phyloP scores from a whole-genome alignment of 2,113 vertebrate genomes.

The Elgaria multicarinata region DNA sequence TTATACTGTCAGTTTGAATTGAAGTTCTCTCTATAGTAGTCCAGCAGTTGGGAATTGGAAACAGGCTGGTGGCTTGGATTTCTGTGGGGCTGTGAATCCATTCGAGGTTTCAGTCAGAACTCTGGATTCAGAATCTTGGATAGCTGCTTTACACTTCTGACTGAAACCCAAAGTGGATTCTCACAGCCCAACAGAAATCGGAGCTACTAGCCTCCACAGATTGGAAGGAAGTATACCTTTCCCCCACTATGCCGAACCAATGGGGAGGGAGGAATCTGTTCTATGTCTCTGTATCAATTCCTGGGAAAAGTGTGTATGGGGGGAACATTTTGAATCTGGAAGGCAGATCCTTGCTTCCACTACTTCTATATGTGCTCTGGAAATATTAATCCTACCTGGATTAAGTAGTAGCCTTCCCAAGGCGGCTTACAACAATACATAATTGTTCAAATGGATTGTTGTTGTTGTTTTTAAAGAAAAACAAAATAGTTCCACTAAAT shows the following conservation, averaged over 20 bases:
- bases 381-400: not conserved
- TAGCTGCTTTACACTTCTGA: too few species aligned
- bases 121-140: too few species aligned
- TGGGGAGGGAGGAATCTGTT: not conserved
- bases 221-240: not conserved
- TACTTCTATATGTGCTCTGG: not conserved
- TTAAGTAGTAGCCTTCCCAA: too few species aligned
- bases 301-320: not conserved
- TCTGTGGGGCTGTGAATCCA: too few species aligned
- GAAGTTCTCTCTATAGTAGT: not conserved
- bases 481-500: constrained; percentile 31
- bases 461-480: constrained; percentile 51
- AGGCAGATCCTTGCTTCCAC: not conserved
- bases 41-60: not conserved
- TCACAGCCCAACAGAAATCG: too few species aligned
- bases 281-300: not conserved
- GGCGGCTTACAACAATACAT: too few species aligned
- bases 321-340: too few species aligned
- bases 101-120: too few species aligned
- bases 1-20: not conserved
- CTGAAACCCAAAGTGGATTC: too few species aligned
- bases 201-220: too few species aligned
- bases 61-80: too few species aligned
- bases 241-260: too few species aligned
- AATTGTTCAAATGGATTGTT: constrained; percentile 29